Evolutionary conservation across 2,888 invertebrate species (phyloP).

Genomic region (Hydropsyche betteni): DNA sequence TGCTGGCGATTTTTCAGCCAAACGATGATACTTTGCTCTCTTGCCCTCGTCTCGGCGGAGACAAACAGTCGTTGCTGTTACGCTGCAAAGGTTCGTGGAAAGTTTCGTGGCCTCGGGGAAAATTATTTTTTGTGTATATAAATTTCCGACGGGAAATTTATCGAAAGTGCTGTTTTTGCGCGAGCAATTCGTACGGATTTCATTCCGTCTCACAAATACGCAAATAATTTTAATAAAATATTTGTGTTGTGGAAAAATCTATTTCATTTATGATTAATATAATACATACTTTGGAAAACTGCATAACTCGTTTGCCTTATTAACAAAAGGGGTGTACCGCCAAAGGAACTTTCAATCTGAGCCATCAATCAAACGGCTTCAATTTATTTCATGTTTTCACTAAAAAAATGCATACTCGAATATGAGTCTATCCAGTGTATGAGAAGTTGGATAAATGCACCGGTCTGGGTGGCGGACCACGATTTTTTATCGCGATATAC

Average conservation of each 20-base stretch:
- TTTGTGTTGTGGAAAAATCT: too few relatives aligned
- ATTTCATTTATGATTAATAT: too few relatives aligned
- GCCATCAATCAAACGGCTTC: too few relatives aligned
- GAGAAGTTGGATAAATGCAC: slow-evolving; percentile 2
- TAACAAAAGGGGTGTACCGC: too few relatives aligned
- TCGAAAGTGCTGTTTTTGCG: too few relatives aligned
- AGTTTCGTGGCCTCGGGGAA: neutral
- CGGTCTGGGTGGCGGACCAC: neutral
- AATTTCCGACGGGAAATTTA: neutral
- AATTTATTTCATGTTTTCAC: neutral
- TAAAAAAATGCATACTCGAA: neutral
- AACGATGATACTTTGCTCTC: slow-evolving; percentile 47
- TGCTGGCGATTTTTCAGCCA: slow-evolving; percentile 45
- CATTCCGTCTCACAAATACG: too few relatives aligned
- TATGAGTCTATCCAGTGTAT: neutral
- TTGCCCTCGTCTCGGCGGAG: slow-evolving; percentile 35
- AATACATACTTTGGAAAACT: too few relatives aligned
- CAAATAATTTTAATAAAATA: too few relatives aligned
- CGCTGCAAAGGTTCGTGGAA: too few relatives aligned
- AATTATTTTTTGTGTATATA: neutral
- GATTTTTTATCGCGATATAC: slow-evolving; percentile 33
- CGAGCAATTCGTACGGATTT: too few relatives aligned
- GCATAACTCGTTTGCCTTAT: too few relatives aligned
- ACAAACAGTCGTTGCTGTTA: slow-evolving; percentile 12
- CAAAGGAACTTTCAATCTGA: too few relatives aligned